Evolutionary conservation across 2,113 vertebrate genomes (phyloP).

Genomic region (Notarius quadriscutis): DNA sequence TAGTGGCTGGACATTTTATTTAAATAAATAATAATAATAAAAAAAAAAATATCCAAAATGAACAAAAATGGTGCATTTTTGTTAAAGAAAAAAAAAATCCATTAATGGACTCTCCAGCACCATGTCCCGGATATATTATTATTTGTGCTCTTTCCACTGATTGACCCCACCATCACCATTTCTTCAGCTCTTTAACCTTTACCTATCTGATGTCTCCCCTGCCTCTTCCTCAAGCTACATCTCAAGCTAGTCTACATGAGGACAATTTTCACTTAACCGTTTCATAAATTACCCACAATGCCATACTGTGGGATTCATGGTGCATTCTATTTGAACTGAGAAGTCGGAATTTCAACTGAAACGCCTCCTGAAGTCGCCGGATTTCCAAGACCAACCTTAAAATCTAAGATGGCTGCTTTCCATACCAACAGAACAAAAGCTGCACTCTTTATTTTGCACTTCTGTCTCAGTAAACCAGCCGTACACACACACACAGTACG

Average conservation of each 20-base stretch:
- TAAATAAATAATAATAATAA: background rate
- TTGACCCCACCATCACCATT: background rate
- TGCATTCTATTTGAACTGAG: background rate
- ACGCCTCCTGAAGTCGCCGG: too few species aligned
- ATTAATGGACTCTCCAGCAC: background rate
- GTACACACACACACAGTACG: too few species aligned
- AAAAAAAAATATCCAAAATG: background rate
- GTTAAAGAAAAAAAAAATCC: too few species aligned
- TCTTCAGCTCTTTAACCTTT: background rate
- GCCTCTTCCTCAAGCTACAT: background rate
- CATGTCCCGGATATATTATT: background rate
- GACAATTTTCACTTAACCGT: background rate
- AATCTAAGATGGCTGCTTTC: too few species aligned
- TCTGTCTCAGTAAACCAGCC: too few species aligned
- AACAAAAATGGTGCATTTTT: background rate
- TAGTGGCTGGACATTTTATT: background rate
- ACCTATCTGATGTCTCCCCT: background rate
- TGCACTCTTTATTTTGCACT: too few species aligned
- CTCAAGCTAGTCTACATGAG: background rate
- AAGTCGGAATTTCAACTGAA: too few species aligned
- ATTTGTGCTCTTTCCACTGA: background rate
- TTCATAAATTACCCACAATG: background rate
- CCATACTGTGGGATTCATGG: background rate
- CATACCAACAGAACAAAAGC: too few species aligned
- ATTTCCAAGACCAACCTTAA: too few species aligned